Base-by-base conservation (phyloP, 2,888 invertebrate species). In the Rotaria sp. region DNA sequence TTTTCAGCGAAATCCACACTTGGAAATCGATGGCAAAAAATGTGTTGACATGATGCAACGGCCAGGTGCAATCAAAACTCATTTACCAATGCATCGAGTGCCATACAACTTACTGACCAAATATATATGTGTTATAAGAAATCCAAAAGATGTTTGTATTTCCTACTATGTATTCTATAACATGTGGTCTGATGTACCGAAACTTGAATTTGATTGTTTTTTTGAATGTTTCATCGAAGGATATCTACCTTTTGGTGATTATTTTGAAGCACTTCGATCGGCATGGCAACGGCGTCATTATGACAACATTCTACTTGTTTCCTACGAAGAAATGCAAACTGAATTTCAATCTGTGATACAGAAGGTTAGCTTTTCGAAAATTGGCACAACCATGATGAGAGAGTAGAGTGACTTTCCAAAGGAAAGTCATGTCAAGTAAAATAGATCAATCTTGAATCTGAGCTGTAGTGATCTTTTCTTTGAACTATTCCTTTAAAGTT, bases 41-140 rank as follows among this genome's bases (percentile, higher is more conserved):
- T 2, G 45, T n/a, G n/a, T 80, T 7, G 45, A 80, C 21, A 38
- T 74, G 13, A 38, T 85, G 50, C 18, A n/a, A 57, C 38, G 84
- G 84, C 85, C 85, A 24, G 41, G 55, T 45, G 85, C 84, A 45
- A 84, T 86, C 11, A 86, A 86, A 59, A 59, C 57, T 21, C 85
- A 86, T 86, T 41, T 86, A 26, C 84, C 84, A 10, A 45, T 86
- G 30, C 35, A 84, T 48, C 41, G 80, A 45, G n/a, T 80, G 15
- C n/a, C 41, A n/a, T 59, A 84, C 59, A n/a, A 84, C 41, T 45
- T 59, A 35, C 24, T 35, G n/a, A n/a, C 84, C 2, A 86, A 86
- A 57, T n/a, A 84, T 5, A 86, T 84, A 26, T 86, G 84, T 86
- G 85, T 86, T 3, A 86, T 86, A 48, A 84, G 85, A 80, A 86